These are phyloP conservation scores for Pterobdella sp. DNA, from an alignment of 2,888 invertebrate species.

Conservation along the genomic window DNA sequence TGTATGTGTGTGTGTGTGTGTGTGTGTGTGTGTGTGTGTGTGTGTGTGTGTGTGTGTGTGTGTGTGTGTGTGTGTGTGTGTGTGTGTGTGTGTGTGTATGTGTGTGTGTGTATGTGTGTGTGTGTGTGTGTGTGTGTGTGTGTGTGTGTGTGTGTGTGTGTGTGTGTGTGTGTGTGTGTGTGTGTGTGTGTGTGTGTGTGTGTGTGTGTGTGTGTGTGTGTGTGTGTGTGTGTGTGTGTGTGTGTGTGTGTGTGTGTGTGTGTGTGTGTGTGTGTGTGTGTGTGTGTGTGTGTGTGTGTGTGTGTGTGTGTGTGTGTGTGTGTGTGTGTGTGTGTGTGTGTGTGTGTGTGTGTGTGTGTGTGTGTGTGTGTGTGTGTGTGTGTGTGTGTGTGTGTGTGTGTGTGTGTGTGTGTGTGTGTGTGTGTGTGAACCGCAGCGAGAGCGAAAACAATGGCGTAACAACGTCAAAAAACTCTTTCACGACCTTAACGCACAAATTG, in stretches of 20 bases:
- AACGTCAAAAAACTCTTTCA: neutral
- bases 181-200: constrained; percentile 8
- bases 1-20: constrained; percentile 14
- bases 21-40: constrained; percentile 16
- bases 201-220: neutral
- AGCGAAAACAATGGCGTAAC: neutral
- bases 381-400: constrained; percentile 4
- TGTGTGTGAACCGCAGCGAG: neutral
- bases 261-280: neutral
- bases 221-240: constrained; percentile 9
- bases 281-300: constrained; percentile 8
- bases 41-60: constrained; percentile 19
- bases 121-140: constrained; percentile 5
- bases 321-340: neutral
- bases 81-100: constrained; percentile 23
- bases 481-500: no score
- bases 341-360: neutral
- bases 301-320: neutral
- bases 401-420: constrained; percentile 8
- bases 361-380: constrained; percentile 8
- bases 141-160: constrained; percentile 9
- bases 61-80: constrained; percentile 5
- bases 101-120: constrained; percentile 16
- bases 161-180: constrained; percentile 11
- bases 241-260: neutral